A percentile compares a stretch with the other conserved stretches of the same genome.
Evolutionary conservation across 2,888 invertebrate species (phyloP).

Genomic region (Cephus nigrinus): DNA sequence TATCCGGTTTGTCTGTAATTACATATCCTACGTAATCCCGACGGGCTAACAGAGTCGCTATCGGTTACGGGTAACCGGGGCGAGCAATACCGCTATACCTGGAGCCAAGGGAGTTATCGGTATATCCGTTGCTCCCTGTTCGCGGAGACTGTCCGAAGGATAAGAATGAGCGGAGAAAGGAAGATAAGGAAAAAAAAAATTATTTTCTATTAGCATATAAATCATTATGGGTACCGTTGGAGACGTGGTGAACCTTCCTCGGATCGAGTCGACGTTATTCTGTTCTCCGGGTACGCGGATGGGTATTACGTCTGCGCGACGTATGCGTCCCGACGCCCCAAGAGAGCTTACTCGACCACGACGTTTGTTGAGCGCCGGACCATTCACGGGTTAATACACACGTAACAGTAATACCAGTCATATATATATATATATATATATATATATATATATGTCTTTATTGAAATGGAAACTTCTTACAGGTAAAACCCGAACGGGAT

Average conservation of each 20-base stretch:
- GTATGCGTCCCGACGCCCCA: constrained; percentile 36
- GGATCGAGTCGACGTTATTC: constrained; percentile 27
- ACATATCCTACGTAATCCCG: not conserved
- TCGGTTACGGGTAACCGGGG: not conserved
- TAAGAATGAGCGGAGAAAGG: not conserved
- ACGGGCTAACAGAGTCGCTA: not conserved
- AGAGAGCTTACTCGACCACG: not conserved
- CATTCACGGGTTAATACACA: not conserved
- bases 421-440: no score
- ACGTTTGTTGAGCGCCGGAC: not conserved
- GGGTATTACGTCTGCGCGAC: constrained; percentile 58
- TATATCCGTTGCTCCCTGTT: not conserved
- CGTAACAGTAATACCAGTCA: not conserved
- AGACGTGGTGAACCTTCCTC: not conserved
- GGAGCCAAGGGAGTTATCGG: not conserved
- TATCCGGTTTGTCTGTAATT: not conserved
- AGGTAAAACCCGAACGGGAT: not conserved
- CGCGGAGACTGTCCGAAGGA: not conserved
- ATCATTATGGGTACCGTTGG: not conserved
- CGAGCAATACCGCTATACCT: not conserved
- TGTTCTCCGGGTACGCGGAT: constrained; percentile 60
- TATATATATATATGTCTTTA: not conserved
- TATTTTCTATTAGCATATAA: not conserved
- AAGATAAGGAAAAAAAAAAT: not conserved
- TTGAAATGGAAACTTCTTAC: not conserved